Base-by-base conservation (phyloP, 23 tunicate species). In the Trididemnum miniatum region DNA sequence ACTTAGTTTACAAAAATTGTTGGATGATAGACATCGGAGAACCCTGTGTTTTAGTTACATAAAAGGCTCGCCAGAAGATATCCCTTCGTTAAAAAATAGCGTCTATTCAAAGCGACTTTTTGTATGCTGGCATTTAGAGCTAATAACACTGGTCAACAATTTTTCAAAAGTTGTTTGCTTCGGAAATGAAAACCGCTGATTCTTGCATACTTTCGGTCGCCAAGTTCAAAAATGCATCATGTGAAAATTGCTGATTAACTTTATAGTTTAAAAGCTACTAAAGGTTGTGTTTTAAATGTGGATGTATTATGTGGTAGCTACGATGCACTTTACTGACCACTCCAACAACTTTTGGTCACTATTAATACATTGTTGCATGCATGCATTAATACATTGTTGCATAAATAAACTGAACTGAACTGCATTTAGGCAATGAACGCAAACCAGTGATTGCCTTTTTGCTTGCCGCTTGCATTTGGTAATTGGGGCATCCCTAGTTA, bases 131-230 rank as follows among this genome's bases (percentile, higher is more conserved):
- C n/a, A n/a, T n/a, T n/a, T n/a, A n/a, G n/a, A n/a, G n/a, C n/a
- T n/a, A n/a, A 7, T 44, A 44, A 7, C 75, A 74, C 79, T 74
- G 79, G 79, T 9, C 59, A 26, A 37, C 59, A 74, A 74, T 74
- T 74, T 74, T 74, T 74, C 79, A 74, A 74, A 74, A 74, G 59
- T 37, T 74, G 79, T 40, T 74, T 74, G 79, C 79, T 74, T 74
- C 79, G 36, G 26, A 74, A 26, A 37, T 74, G 33, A 74, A 74
- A 74, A 74, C 29, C 4, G 26, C 39, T 29, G 29, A 74, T 74
- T 74, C 79, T 74, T n/a, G n/a, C n/a, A n/a, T 74, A 74, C 39
- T 74, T 74, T 74, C 9, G 20, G 79, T 9, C 82, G 38, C 82
- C 54, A 67, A 52, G 28, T 77, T 38, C 38, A 30, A 77, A 77